Evolutionary conservation across 2,113 vertebrate genomes (phyloP).

Genomic region (Recurvirostra avosetta): DNA sequence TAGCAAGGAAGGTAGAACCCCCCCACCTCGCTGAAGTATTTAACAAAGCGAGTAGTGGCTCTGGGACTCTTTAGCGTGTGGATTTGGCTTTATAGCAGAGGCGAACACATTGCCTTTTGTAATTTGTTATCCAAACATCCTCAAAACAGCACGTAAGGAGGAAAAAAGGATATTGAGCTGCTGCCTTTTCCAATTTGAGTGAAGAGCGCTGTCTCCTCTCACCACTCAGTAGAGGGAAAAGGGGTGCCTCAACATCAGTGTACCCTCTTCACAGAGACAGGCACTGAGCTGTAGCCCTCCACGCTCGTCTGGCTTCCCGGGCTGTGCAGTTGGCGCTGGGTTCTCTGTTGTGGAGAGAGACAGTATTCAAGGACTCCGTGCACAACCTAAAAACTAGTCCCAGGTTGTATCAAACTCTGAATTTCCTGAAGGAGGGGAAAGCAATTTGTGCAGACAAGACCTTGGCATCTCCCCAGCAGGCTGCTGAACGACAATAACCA

Average conservation of each 20-base stretch:
- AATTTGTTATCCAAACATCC: neutral
- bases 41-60: neutral
- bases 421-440: neutral
- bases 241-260: neutral
- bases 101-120: neutral
- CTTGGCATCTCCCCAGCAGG: neutral
- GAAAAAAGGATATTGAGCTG: neutral
- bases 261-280: accelerated
- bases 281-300: accelerated
- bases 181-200: neutral
- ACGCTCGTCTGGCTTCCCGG: accelerated
- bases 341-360: neutral
- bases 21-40: neutral
- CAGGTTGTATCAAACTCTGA: neutral
- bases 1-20: neutral
- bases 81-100: neutral
- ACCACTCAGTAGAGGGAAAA: neutral
- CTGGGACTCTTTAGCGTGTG: neutral
- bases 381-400: neutral
- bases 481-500: neutral
- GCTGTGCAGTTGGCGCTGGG: neutral
- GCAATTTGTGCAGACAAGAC: neutral
- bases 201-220: neutral
- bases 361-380: neutral
- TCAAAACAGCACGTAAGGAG: neutral